phyloP scores from a whole-genome alignment of 2,113 vertebrate species.

The Nyctereutes procyonoides region DNA sequence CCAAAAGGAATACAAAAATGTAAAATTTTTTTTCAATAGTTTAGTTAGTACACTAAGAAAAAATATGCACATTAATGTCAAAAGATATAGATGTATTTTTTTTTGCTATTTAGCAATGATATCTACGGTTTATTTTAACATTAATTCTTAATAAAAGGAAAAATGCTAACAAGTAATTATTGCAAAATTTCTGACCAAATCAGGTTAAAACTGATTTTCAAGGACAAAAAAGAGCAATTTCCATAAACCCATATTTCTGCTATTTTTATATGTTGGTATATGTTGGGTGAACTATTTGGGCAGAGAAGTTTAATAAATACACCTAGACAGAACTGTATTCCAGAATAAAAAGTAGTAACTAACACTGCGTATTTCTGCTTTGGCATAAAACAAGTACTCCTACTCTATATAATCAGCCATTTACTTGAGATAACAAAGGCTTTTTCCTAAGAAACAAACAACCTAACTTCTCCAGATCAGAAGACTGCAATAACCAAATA shows the following conservation, averaged over 20 bases:
- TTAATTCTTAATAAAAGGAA: slow-evolving; percentile 45
- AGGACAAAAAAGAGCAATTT: slow-evolving; percentile 39
- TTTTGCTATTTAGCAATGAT: slow-evolving; percentile 17
- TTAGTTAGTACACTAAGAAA: slow-evolving; percentile 36
- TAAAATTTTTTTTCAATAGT: slow-evolving; percentile 45
- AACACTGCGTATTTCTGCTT: background rate
- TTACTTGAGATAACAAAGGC: background rate
- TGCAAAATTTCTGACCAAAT: slow-evolving; percentile 12
- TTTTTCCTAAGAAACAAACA: slow-evolving; percentile 45
- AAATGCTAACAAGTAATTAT: slow-evolving; percentile 52
- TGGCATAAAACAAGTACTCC: background rate
- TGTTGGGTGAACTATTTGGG: background rate
- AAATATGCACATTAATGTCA: slow-evolving; percentile 23
- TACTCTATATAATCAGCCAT: background rate
- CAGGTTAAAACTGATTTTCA: slow-evolving; percentile 40
- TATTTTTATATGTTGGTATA: background rate
- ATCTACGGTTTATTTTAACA: background rate
- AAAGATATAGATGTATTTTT: background rate
- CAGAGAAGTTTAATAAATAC: slow-evolving; percentile 10
- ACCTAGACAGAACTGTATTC: background rate
- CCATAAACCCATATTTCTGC: background rate
- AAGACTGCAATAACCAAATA: slow-evolving; percentile 27
- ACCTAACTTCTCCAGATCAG: slow-evolving; percentile 16
- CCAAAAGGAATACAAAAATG: background rate
- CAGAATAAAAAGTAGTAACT: slow-evolving; percentile 50